Base-by-base conservation (phyloP, 2,888 invertebrate genomes). In the Malthinus seriepunctatus region DNA sequence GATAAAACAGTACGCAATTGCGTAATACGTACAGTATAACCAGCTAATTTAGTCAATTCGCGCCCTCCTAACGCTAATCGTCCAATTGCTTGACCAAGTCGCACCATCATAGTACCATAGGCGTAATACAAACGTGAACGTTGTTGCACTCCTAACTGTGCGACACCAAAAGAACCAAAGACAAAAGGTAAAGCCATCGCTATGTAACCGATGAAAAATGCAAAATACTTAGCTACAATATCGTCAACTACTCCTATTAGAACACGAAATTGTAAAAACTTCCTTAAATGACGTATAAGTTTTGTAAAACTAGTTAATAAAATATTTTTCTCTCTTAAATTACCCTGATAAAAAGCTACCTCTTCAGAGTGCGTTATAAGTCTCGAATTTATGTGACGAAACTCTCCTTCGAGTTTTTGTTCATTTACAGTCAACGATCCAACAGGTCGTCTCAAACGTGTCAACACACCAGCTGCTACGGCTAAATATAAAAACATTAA, bases 391-490 rank as follows among this genome's bases (percentile, higher is more conserved):
- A 97, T 95, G 74, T 95, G 97, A 75, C 98, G 86, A 80, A 95
- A 97, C 82, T 99, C 97, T 51, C 98, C 99, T 81, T 99, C 99
- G n/a, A 97, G 80, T 76, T 93, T 93, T 78, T 98, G 98, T 77
- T 99, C 98, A 61, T 87, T 87, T 0, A 95, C 93, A 0, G 98
- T 98, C 81, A 98, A 84, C 46, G 86, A 82, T 1, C 85, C 95
- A 60, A 95, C 91, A 0, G 97, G 97, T 68, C 89, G 86, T 64
- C 97, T 84, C 53, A 97, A 80, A 71, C 91, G 88, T 0, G 97
- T 97, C 56, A 98, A 80, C 61, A 95, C 79, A 2, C 90, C 80
- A 51, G 98, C 98, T 47, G 96, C 94, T 12, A 94, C 75, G 0
- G 95, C 78, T 60, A 99, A 80, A 78, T 98, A 98, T 0, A 85